A percentile compares a stretch with the other conserved stretches of the same genome.
Evolutionary conservation across 1,140 invertebrate species (phyloP).

Genomic region (Tetramorium alpestre): DNA sequence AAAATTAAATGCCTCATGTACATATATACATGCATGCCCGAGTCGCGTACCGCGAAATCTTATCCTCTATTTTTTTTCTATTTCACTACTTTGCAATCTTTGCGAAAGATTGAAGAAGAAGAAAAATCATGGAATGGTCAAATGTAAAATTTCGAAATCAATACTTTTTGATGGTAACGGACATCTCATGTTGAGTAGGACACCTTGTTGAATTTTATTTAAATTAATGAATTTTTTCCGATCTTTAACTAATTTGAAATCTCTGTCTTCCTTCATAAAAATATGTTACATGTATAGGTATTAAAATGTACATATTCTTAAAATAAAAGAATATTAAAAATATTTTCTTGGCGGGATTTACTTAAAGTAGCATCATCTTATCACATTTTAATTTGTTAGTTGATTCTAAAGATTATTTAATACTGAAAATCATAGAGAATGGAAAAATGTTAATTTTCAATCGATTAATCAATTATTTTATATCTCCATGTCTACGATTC

Average conservation of each 20-base stretch:
- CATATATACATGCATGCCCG: background rate
- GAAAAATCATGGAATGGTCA: background rate
- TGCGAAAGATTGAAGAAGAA: background rate
- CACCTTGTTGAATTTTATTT: background rate
- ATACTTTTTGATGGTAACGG: background rate
- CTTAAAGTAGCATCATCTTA: too few relatives aligned
- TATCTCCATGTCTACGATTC: background rate
- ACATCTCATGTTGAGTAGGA: background rate
- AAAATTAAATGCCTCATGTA: conserved; percentile 32
- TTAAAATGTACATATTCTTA: too few relatives aligned
- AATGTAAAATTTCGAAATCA: background rate
- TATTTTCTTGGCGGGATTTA: too few relatives aligned
- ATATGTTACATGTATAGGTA: too few relatives aligned
- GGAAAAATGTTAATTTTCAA: background rate
- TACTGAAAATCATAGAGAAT: background rate
- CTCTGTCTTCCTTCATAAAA: too few relatives aligned
- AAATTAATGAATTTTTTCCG: background rate
- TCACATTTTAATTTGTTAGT: background rate
- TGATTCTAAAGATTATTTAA: background rate
- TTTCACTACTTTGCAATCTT: background rate
- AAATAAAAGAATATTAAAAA: too few relatives aligned
- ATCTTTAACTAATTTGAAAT: background rate
- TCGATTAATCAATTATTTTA: background rate
- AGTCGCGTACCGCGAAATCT: background rate
- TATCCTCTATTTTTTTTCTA: background rate